Evolutionary conservation across 2,113 vertebrate genomes (phyloP).

Genomic region (Cettia cetti): DNA sequence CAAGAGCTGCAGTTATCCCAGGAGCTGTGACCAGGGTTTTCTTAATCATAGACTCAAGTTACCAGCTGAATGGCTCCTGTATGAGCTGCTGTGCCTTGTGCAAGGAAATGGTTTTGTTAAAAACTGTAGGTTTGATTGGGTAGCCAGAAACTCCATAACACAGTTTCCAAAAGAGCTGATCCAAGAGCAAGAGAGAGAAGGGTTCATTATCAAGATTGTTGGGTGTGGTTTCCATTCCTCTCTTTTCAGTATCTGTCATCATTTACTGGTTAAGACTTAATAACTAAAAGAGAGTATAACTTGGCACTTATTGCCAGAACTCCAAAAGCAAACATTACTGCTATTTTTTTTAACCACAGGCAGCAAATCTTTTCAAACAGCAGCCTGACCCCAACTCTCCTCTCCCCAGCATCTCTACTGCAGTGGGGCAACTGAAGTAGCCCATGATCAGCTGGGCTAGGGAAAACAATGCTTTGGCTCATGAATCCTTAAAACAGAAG

Average conservation of each 20-base stretch:
- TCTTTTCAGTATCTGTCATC: constrained; percentile 12
- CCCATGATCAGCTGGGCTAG: neutral
- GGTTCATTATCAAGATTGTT: constrained; percentile 22
- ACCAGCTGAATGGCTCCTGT: neutral
- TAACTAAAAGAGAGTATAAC: neutral
- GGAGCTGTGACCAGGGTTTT: neutral
- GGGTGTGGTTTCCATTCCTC: neutral
- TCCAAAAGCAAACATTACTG: neutral
- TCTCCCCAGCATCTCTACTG: neutral
- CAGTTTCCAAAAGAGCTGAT: neutral
- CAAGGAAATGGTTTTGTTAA: neutral
- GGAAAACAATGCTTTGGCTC: neutral
- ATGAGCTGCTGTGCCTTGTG: neutral
- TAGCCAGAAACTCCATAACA: neutral
- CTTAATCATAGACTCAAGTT: neutral
- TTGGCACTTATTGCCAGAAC: neutral
- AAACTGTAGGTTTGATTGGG: neutral
- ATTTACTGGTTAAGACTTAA: constrained; percentile 9
- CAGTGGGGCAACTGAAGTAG: neutral
- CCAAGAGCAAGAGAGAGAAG: neutral
- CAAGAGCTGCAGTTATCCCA: neutral
- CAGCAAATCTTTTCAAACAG: neutral
- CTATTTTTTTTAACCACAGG: neutral
- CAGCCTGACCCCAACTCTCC: neutral
- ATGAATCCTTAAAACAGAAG: neutral